Evolutionary conservation across 1,140 invertebrate genomes (phyloP).

Genomic region (Onthophagus taurus): DNA sequence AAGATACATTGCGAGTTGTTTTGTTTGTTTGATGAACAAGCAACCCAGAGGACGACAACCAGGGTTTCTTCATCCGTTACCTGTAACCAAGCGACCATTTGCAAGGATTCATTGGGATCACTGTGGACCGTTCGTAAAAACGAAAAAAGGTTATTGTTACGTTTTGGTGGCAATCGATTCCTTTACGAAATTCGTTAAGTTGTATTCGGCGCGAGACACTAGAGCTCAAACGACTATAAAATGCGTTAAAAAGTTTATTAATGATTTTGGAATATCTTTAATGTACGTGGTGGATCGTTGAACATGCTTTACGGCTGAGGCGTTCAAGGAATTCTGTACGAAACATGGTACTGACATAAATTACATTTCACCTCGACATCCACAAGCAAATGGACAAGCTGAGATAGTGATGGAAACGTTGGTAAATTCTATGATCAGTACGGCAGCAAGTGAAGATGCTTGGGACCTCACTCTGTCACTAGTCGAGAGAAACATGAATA

Average conservation of each 20-base stretch:
- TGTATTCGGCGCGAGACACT: constrained; percentile 7
- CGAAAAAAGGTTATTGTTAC: not conserved
- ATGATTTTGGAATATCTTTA: constrained; percentile 27
- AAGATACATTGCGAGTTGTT: constrained; percentile 11
- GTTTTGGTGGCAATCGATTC: constrained; percentile 15
- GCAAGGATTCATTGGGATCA: constrained; percentile 20
- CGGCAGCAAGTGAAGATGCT: no score
- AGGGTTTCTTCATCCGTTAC: constrained; percentile 14
- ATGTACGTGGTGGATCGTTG: constrained; percentile 30
- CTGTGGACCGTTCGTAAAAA: constrained; percentile 10
- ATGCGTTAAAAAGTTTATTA: constrained; percentile 12
- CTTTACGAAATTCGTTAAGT: constrained; percentile 29
- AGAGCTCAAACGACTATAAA: not conserved
- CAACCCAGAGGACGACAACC: constrained; percentile 6
- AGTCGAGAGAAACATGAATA: no score
- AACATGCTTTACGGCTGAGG: constrained; percentile 31
- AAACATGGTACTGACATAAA: no score
- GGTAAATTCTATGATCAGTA: no score
- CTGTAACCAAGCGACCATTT: constrained; percentile 13
- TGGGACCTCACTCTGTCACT: no score
- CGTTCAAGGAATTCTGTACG: no score
- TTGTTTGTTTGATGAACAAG: constrained; percentile 11
- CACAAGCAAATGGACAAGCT: no score
- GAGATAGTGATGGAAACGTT: no score
- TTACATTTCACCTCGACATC: no score